These are phyloP conservation scores for Paramacrobiotus metropolitanus DNA, from an alignment of 1,140 invertebrate species.

Conservation along the genomic window DNA sequence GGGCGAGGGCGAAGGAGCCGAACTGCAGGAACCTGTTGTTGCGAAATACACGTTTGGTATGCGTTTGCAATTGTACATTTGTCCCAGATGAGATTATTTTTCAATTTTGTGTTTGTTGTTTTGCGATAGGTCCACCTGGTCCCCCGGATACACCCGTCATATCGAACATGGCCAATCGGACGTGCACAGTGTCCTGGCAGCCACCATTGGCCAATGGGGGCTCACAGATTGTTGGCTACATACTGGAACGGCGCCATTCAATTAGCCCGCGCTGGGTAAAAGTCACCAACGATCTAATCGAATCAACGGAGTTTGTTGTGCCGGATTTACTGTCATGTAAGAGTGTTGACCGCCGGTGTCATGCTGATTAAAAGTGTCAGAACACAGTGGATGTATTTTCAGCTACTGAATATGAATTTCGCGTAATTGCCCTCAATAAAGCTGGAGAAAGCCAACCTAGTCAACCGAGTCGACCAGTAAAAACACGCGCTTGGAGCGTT, in stretches of 20 bases:
- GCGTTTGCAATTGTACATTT: no score
- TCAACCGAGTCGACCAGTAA: constrained; percentile 50
- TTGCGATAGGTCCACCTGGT: constrained; percentile 39
- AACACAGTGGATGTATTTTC: constrained; percentile 19
- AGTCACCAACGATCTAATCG: constrained; percentile 69
- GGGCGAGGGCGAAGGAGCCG: background rate
- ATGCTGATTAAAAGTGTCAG: no score
- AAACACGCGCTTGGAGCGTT: constrained; percentile 1
- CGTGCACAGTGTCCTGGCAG: constrained; percentile 50
- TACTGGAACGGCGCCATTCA: constrained; percentile 77
- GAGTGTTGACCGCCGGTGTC: constrained; percentile 26
- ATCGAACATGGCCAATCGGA: constrained; percentile 37
- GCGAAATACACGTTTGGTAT: background rate
- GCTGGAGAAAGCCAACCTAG: constrained; percentile 77
- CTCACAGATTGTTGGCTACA: constrained; percentile 68
- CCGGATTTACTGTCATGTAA: constrained; percentile 16
- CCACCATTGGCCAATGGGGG: constrained; percentile 73
- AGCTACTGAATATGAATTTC: constrained; percentile 68
- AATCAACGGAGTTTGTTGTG: constrained; percentile 60
- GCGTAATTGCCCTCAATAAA: constrained; percentile 84
- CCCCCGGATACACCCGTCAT: constrained; percentile 41
- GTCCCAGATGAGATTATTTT: no score
- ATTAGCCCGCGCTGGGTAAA: constrained; percentile 67
- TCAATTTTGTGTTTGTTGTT: no score
- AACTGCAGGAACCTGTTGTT: background rate